Base-by-base conservation (phyloP, 2,113 vertebrate species). In the Mirounga angustirostris region DNA sequence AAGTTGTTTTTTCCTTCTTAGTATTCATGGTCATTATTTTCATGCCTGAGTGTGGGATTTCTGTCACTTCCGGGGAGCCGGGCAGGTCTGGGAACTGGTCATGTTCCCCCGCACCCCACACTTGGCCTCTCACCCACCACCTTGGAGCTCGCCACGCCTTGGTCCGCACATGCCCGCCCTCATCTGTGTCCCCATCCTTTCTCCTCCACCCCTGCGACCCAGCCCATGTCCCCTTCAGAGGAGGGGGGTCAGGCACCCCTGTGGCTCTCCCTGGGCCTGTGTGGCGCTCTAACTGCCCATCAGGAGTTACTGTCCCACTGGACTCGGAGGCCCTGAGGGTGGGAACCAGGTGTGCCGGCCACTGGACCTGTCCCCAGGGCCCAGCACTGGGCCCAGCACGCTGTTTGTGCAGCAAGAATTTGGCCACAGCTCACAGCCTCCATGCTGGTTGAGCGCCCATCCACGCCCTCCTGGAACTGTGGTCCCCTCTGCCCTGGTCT, bases 61-160 rank as follows among this genome's bases (percentile, higher is more conserved):
- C 14, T 22, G 71, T 71, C 80, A 16, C 52, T 71, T 85, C 19
- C 30, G 7, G 24, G 33, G 40, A 84, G 33, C 5, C 5, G 4
- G 36, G 33, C 18, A 52, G 61, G 59, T 40, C 67, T 79, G 61
- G 78, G 40, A 10, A 54, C 59, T 3, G 85, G 30, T 52, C 40
- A 1, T 3, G 15, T n/a, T 15, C 36, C 30, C 30, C 36, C 26
- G 16, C 18, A 11, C 56, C 87, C 12, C 28, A 4, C 1, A 2
- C 54, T 22, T 46, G 0, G 40, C n/a, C 16, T 28, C 46, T 63
- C 54, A 3, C 74, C 67, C 30, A 15, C 18, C 3, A 6, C 26
- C 61, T 11, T 21, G 43, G 36, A n/a, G 15, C 12, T 4, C 7
- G n/a, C 36, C 13, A 0, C 30, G 3, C 74, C 43, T 18, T 5